These are phyloP conservation scores for Parasteatoda lunata DNA, from an alignment of 2,888 invertebrate genomes.

Conservation along the genomic window DNA sequence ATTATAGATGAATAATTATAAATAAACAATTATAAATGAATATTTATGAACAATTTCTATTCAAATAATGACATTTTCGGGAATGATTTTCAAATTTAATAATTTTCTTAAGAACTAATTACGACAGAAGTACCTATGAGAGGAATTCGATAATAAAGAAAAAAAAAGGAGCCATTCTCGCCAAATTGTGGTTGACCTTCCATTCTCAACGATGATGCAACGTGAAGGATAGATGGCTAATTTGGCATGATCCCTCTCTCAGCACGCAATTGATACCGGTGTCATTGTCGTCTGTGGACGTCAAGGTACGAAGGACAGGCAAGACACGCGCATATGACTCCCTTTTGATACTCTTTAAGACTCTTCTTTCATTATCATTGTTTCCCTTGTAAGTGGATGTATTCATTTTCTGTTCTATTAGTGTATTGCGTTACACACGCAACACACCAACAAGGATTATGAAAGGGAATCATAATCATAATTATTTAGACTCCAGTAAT, in stretches of 20 bases:
- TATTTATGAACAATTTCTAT: too few species aligned
- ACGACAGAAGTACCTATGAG: too few species aligned
- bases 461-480: not conserved
- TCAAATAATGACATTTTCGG: too few species aligned
- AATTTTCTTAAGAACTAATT: too few species aligned
- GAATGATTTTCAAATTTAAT: too few species aligned
- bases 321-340: conserved; percentile 52
- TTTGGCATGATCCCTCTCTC: conserved; percentile 58
- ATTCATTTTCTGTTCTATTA: not conserved
- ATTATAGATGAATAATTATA: too few species aligned
- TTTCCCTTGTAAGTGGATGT: conserved; percentile 29
- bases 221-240: conserved; percentile 55
- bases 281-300: conserved; percentile 54
- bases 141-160: not conserved
- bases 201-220: conserved; percentile 16
- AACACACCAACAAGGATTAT: not conserved
- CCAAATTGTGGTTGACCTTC: conserved; percentile 32
- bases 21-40: too few species aligned
- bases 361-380: conserved; percentile 5
- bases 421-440: conserved; percentile 18
- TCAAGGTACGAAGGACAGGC: conserved; percentile 47
- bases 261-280: conserved; percentile 65
- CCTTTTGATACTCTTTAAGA: conserved; percentile 13
- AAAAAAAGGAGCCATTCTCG: conserved; percentile 9
- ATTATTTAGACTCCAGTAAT: not conserved